Evolutionary conservation across 2,888 invertebrate species (phyloP).

Genomic region (Emmelina monodactyla): DNA sequence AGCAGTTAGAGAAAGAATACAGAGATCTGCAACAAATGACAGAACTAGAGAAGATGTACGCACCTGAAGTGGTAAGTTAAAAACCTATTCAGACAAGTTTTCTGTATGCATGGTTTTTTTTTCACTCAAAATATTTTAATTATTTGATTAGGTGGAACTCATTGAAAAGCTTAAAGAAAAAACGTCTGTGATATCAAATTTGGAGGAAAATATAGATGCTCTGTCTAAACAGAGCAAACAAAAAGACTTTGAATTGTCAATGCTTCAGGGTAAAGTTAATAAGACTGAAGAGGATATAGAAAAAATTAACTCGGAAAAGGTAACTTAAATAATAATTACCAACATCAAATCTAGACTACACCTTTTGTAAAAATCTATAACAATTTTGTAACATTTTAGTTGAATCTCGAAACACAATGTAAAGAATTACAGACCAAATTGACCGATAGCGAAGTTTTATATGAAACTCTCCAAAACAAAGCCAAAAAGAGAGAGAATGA

Average conservation of each 20-base stretch:
- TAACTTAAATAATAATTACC: too few species aligned
- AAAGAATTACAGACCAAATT: slow-evolving; percentile 31
- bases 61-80: slow-evolving; percentile 41
- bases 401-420: slow-evolving; percentile 30
- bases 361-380: not conserved
- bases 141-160: slow-evolving; percentile 40
- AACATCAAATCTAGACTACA: not conserved
- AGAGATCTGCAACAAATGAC: slow-evolving; percentile 66
- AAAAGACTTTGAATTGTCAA: slow-evolving; percentile 34
- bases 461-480: slow-evolving; percentile 56
- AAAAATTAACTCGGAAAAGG: slow-evolving; percentile 22
- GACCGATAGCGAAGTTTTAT: slow-evolving; percentile 59
- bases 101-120: not conserved
- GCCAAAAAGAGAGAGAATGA: slow-evolving; percentile 63
- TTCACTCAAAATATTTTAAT: not conserved
- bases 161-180: slow-evolving; percentile 47
- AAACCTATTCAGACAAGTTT: not conserved
- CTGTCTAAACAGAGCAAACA: slow-evolving; percentile 26
- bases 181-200: slow-evolving; percentile 23
- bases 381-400: slow-evolving; percentile 20
- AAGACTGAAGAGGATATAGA: slow-evolving; percentile 26
- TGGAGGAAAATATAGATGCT: slow-evolving; percentile 34
- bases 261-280: slow-evolving; percentile 27
- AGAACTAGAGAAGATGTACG: slow-evolving; percentile 64
- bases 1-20: slow-evolving; percentile 55